phyloP scores from a whole-genome alignment of 2,113 vertebrate species.

The Gnathonemus echidnorhynchus region DNA sequence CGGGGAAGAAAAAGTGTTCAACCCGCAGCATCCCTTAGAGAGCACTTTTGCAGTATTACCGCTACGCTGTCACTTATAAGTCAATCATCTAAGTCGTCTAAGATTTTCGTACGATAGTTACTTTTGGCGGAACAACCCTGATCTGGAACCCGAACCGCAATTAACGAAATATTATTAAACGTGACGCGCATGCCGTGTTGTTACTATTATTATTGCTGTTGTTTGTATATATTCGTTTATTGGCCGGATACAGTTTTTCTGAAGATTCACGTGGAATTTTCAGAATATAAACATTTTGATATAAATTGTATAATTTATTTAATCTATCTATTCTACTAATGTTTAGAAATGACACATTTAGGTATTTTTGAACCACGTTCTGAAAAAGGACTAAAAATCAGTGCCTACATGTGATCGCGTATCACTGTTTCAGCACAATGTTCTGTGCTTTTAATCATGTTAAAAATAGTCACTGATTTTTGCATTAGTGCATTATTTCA shows the following conservation, averaged over 20 bases:
- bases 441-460: not conserved
- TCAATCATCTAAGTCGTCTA: conserved; percentile 45
- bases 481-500: not conserved
- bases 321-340: not conserved
- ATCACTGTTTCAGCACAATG: not conserved
- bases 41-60: conserved; percentile 50
- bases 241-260: not conserved
- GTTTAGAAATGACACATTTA: too few relatives aligned
- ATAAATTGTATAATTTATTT: not conserved
- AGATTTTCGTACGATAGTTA: conserved; percentile 45
- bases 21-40: conserved; percentile 35
- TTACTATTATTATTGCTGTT: not conserved
- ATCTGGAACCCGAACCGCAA: not conserved
- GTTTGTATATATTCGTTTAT: not conserved
- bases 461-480: not conserved
- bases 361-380: not conserved
- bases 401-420: not conserved
- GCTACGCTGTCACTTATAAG: conserved; percentile 56
- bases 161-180: not conserved
- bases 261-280: not conserved
- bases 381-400: not conserved
- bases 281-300: not conserved
- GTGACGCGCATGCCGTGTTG: not conserved
- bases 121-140: conserved; percentile 3
- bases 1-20: conserved; percentile 12